Base-by-base conservation (phyloP, 2,888 invertebrate genomes). In the Dolichopus griseipennis region DNA sequence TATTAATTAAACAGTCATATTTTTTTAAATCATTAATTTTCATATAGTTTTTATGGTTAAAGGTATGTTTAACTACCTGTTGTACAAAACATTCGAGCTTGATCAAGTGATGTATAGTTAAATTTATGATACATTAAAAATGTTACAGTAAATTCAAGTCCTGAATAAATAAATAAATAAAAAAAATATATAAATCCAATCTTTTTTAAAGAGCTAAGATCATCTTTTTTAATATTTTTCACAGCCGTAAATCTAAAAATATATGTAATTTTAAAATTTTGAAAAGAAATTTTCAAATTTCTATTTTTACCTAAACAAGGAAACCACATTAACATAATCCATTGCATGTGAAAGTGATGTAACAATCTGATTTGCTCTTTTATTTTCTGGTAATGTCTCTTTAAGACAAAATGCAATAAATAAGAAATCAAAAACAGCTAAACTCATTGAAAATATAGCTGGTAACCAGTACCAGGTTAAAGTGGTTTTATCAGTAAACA, bases 61-160 rank as follows among this genome's bases (percentile, higher is more conserved):
- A 34, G 43, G 52, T 43, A 18, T n/a, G 52, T 65, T 37, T 20
- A 67, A 69, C 78, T 79, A 82, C 97, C 98, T 76, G 96, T 93
- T 68, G 90, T 90, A 75, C 97, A 87, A 80, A 97, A 99, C 94
- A 99, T 96, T 86, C 92, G 93, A 8, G 98, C 98, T 83, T 99
- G 98, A 81, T 97, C 92, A 91, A 96, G 93, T 65, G 96, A 93
- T 68, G 89, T 90, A 79, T 93, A 97, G 67, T 89, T 86, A 79
- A 97, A 97, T 61, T 91, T 87, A 75, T 94, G 90, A 83, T 97
- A 97, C 68, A 96, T 96, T 65, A 98, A 85, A 83, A 99, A 99
- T 67, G 97, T 96, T 52, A 99, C 84, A 0, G 98, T 98, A 79
- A 97, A 99, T 82, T 99, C 98, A 69, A 99, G 84, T 3, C 97